These are phyloP conservation scores for Spialia ferax DNA, from an alignment of 2,888 invertebrate species.

Conservation along the genomic window DNA sequence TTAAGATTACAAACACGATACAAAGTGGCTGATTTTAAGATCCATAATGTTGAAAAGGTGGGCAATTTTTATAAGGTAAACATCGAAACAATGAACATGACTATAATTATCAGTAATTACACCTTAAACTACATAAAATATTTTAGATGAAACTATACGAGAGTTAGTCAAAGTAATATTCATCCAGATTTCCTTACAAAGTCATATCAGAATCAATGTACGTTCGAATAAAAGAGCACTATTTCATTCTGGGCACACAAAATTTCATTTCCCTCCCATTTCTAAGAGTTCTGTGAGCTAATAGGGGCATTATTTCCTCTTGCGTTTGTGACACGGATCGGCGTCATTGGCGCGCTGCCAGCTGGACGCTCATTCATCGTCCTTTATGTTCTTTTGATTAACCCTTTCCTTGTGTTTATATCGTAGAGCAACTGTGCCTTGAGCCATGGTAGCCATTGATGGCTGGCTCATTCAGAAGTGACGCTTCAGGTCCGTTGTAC, in stretches of 20 bases:
- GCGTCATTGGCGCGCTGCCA: slow-evolving; percentile 57
- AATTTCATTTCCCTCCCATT: slow-evolving; percentile 18
- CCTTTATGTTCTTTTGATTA: slow-evolving; percentile 66
- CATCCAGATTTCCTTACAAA: neutral
- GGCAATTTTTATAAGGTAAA: too few species aligned
- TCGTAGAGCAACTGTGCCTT: neutral
- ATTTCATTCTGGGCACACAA: neutral
- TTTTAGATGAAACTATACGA: too few species aligned
- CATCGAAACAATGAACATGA: too few species aligned
- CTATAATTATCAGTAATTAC: too few species aligned
- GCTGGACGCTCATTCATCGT: slow-evolving; percentile 49
- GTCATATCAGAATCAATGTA: neutral
- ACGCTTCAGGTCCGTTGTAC: neutral
- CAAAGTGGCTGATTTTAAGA: too few species aligned
- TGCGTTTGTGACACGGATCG: slow-evolving; percentile 41
- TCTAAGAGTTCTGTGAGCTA: slow-evolving; percentile 12
- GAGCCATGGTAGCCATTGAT: neutral
- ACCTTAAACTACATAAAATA: too few species aligned
- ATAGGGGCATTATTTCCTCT: slow-evolving; percentile 27
- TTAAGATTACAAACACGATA: too few species aligned
- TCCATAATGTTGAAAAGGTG: too few species aligned
- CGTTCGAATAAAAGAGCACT: neutral
- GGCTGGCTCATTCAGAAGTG: neutral
- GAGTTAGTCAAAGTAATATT: too few species aligned
- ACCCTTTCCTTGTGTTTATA: slow-evolving; percentile 49